Conservation (phyloP, 2,113 vertebrate genomes). For the Gavialis gangeticus region DNA sequence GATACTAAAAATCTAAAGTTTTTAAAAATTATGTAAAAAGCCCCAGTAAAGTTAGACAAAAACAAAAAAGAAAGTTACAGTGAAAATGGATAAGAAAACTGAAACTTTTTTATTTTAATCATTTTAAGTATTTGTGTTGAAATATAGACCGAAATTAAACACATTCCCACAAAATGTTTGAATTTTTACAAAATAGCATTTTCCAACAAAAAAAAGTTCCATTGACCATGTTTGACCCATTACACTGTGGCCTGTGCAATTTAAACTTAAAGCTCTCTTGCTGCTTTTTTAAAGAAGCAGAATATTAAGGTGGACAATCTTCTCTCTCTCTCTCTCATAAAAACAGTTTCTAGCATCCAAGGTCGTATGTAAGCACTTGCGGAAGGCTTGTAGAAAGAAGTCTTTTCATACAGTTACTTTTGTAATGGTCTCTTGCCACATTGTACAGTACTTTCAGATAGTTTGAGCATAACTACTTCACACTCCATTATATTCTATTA, state of each 20-base stretch:
- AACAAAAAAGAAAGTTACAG: no score
- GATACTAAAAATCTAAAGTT: no score
- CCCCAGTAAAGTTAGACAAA: no score
- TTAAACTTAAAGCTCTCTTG: neutral
- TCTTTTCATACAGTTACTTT: neutral
- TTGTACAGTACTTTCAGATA: neutral
- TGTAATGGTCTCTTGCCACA: neutral
- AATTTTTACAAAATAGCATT: neutral
- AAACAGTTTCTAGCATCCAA: neutral
- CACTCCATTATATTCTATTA: neutral
- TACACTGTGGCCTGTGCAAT: neutral
- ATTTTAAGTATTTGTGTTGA: neutral
- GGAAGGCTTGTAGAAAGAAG: no score
- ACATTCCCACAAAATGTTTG: neutral
- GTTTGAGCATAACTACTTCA: conserved; percentile 6
- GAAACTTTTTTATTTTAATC: neutral
- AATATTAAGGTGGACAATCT: neutral
- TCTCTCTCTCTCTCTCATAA: neutral
- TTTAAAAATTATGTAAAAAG: no score
- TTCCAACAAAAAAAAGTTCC: neutral
- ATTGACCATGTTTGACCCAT: neutral
- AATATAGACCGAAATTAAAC: neutral
- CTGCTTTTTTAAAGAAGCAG: neutral
- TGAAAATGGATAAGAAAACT: no score
- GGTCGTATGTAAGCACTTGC: neutral